Base-by-base conservation (phyloP, 2,888 invertebrate species). In the Dilophus febrilis region DNA sequence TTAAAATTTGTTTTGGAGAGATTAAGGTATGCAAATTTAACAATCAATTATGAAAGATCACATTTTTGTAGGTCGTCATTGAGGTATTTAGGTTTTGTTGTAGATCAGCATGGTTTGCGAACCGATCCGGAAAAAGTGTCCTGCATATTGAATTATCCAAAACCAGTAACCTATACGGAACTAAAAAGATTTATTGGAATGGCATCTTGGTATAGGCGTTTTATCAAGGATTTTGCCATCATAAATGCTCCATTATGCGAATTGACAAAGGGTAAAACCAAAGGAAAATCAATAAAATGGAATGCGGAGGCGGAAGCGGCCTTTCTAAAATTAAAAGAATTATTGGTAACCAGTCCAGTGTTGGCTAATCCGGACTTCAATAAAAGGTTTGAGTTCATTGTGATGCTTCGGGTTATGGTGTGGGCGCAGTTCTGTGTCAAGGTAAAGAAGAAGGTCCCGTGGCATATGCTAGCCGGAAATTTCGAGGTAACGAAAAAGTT, bases 11-110 rank as follows among this genome's bases (percentile, higher is more conserved):
- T 52, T 2, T 40, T 46, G 2, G 36, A 43, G 1, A 37, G 44
- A 14, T 40, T 53, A 2, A 35, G 42, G 11, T 34, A 43, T 2
- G 50, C 52, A 5, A 46, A 48, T 13, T 37, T 55, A 5, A 53
- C 49, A 3, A 35, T 57, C 2, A 53, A 53, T 28, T 26, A 40
- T 2, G 40, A 39, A 0, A 54, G 55, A 34, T 47, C 47, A 32
- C 33, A 46, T 13, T 50, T 50, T 38, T 48, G 48, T 26, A 40
- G 40, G 18, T 26, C 22, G 14, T 37, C 45, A 12, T 34, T 57
- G 3, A 47, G 45, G 22, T 55, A 50, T 40, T 40, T 59, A 7
- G 57, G 59, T 4, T 37, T 39, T 32, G 26, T 41, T 5, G 51
- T 63, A 1, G 51, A 53, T 40, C 33, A 40, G 5, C 30, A 49